phyloP scores from a whole-genome alignment of 2,797 vertebrate species.

The Oreochromis grahami region DNA sequence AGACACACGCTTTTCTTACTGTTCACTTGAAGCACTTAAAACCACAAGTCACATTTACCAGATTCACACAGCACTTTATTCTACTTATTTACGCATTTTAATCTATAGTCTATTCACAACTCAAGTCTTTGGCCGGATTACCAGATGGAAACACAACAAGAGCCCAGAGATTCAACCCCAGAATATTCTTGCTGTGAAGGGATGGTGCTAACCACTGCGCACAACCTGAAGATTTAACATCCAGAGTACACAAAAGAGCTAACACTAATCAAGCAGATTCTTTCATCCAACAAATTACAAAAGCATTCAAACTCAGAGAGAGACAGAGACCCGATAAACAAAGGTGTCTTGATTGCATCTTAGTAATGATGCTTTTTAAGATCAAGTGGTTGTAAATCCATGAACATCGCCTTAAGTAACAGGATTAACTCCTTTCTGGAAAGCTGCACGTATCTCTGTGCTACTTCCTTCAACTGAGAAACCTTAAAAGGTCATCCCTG shows the following conservation, averaged over 20 bases:
- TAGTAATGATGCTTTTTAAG: not conserved
- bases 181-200: not conserved
- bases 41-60: not conserved
- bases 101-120: not conserved
- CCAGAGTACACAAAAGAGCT: not conserved
- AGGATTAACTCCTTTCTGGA: slow-evolving; percentile 35
- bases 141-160: not conserved
- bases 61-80: not conserved
- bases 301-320: not conserved
- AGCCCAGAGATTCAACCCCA: not conserved
- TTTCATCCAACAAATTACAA: not conserved
- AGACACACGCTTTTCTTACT: not conserved
- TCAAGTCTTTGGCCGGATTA: not conserved
- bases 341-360: not conserved
- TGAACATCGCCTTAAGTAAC: slow-evolving; percentile 23
- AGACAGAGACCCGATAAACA: not conserved
- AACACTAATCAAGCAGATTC: not conserved
- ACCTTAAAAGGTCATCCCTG: not conserved
- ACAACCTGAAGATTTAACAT: not conserved
- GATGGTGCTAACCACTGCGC: not conserved
- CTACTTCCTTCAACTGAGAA: slow-evolving; percentile 20
- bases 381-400: slow-evolving; percentile 15
- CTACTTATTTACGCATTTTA: not conserved
- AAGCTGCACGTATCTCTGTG: slow-evolving; percentile 4
- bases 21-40: not conserved